Percentiles rank a stretch among this genome's conserved stretches.
Evolutionary conservation across 2,888 invertebrate genomes (phyloP).

Genomic region (Crioceris asparagi): DNA sequence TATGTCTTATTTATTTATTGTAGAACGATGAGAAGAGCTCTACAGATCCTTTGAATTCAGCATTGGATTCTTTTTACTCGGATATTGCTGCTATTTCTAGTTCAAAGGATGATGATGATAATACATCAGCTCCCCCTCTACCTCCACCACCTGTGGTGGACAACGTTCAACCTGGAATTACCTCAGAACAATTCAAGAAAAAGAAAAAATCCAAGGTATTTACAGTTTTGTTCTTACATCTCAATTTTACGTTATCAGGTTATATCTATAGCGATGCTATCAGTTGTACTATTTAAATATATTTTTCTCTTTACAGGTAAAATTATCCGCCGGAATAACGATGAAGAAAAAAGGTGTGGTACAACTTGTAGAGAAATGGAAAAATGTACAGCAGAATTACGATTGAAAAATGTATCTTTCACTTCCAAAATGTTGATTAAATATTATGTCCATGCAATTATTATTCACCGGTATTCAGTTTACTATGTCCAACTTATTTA

Average conservation of each 20-base stretch:
- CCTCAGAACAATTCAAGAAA: slow-evolving; percentile 25
- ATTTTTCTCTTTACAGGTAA: slow-evolving; percentile 37
- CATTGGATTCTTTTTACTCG: slow-evolving; percentile 49
- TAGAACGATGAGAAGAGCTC: slow-evolving; percentile 5
- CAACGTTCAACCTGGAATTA: slow-evolving; percentile 1
- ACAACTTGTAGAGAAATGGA: slow-evolving; percentile 61
- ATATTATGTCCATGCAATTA: too few relatives aligned
- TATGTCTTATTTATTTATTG: too few relatives aligned
- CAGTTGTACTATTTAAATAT: too few relatives aligned
- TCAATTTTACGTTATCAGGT: not conserved
- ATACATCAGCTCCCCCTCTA: slow-evolving; percentile 13
- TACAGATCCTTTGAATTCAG: slow-evolving; percentile 24
- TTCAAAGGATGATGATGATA: slow-evolving; percentile 14
- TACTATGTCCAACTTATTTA: too few relatives aligned
- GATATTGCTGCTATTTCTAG: slow-evolving; percentile 47
- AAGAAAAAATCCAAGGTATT: slow-evolving; percentile 38
- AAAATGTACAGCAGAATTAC: slow-evolving; percentile 45
- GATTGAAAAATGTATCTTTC: slow-evolving; percentile 4
- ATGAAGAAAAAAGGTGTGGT: slow-evolving; percentile 61
- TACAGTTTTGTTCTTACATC: slow-evolving; percentile 3
- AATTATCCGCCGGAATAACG: slow-evolving; percentile 45
- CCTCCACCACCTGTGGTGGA: slow-evolving; percentile 9
- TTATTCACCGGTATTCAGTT: too few relatives aligned
- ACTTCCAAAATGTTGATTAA: not conserved
- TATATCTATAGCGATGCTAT: too few relatives aligned